A percentile compares a stretch with the other conserved stretches of the same genome.
Evolutionary conservation across 1,140 invertebrate genomes (phyloP).

Genomic region (Lanistes nyassanus): DNA sequence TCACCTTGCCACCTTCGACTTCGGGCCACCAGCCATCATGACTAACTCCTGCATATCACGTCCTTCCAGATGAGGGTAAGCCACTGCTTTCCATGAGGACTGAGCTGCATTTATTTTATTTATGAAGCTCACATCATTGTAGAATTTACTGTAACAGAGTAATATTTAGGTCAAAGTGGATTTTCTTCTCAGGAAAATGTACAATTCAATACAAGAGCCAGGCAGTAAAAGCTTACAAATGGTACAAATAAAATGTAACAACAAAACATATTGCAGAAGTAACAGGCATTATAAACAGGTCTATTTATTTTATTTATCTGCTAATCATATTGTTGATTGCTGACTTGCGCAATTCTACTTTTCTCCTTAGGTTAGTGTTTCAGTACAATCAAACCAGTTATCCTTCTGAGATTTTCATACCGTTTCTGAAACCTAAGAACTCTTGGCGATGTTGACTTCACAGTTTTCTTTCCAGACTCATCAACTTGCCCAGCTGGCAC

Average conservation of each 20-base stretch:
- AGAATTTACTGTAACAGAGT: constrained; percentile 10
- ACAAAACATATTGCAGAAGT: no score
- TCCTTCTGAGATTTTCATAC: no score
- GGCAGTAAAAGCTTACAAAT: background rate
- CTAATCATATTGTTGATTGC: no score
- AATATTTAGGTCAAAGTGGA: background rate
- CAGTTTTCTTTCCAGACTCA: constrained; percentile 9
- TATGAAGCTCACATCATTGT: constrained; percentile 54
- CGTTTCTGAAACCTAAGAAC: no score
- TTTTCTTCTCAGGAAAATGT: background rate
- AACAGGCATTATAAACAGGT: no score
- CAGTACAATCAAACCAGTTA: no score
- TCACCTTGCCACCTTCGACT: constrained; percentile 57
- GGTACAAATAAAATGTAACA: no score
- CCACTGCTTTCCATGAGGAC: constrained; percentile 66
- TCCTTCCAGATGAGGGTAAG: constrained; percentile 64
- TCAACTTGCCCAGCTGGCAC: background rate
- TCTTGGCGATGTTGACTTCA: no score
- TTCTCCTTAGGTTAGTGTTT: no score
- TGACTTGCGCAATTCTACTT: no score
- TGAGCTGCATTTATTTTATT: constrained; percentile 66
- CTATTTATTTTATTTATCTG: no score
- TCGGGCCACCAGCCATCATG: constrained; percentile 62
- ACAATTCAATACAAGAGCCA: background rate
- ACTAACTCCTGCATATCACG: constrained; percentile 62